These are phyloP conservation scores for Eriosoma lanigerum DNA, from an alignment of 1,140 invertebrate species.

Conservation along the genomic window DNA sequence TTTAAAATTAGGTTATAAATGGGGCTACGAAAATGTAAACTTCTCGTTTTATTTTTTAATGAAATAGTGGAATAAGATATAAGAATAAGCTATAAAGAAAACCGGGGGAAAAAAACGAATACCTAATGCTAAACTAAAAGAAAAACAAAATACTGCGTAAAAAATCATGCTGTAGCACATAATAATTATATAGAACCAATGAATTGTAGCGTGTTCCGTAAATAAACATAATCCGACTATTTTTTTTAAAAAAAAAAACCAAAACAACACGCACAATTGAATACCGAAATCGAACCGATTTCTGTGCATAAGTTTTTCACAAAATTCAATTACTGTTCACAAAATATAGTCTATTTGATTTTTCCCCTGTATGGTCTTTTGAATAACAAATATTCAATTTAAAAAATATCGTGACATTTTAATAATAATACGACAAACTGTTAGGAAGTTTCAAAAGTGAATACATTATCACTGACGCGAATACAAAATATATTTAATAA, in stretches of 20 bases:
- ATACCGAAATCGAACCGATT: neutral
- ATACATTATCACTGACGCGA: too few species aligned
- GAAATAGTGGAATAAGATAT: neutral
- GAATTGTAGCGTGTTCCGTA: neutral
- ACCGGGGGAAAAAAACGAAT: neutral
- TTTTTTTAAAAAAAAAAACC: neutral
- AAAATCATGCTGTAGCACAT: neutral
- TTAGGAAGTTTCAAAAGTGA: neutral
- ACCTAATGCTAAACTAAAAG: neutral
- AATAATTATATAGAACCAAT: neutral
- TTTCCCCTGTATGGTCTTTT: neutral
- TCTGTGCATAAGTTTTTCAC: neutral
- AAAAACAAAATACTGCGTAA: neutral
- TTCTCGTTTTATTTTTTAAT: neutral
- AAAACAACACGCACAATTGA: neutral
- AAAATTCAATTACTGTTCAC: neutral
- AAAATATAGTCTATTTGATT: too few species aligned
- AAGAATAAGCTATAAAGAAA: neutral
- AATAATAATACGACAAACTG: neutral
- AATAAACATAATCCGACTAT: neutral
- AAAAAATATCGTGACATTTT: neutral
- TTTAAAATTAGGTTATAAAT: slow-evolving; percentile 2
- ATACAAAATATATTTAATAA: too few species aligned
- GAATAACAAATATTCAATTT: slow-evolving; percentile 1
- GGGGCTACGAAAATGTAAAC: neutral